Base-by-base conservation (phyloP, 2,888 invertebrate species). In the Alviniconcha strummeri region DNA sequence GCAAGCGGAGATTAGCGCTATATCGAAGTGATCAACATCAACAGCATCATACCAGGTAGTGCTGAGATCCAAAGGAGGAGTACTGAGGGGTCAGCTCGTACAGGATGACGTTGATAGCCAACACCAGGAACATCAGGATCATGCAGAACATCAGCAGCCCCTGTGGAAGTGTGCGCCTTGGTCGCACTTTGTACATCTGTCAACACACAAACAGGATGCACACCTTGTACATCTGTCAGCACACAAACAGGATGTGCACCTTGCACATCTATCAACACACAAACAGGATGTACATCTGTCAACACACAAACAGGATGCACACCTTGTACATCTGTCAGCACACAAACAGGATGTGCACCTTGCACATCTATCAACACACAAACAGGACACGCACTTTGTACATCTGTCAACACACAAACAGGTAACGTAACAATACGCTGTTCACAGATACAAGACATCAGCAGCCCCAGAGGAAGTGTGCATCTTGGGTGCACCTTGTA, bases 61-160 rank as follows among this genome's bases (percentile, higher is more conserved):
- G 91, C 88, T 94, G 94, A 86, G 92, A 93, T 19, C 94, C 94
- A 88, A 91, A 94, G 56, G 93, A 93, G 6, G 93, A 91, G 87
- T 94, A 94, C 86, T 94, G 93, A 8, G 94, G 94, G 19, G 93
- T 92, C 55, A 94, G 88, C 71, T 93, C 92, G 87, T 93, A 94
- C 71, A 94, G 85, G 55, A 94, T 88, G n/a, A 94, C 89, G 86
- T 94, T 94, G 85, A 94, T 89, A 56, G 93, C 94, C 81, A 94
- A 87, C 17, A 93, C 92, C 80, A 93, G 90, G 84, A 93, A 91
- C 92, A 94, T 94, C 79, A 94, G 88, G 19, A 93, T 91, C 89
- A 93, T 92, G 87, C 92, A 93, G 87, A 94, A 86, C 91, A 94
- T 90, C 81, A 94, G 89, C 72, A 94, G 89, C 1, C 92, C 94